These are phyloP conservation scores for Lagorchestes hirsutus DNA, from an alignment of 2,797 vertebrate genomes.

Conservation along the genomic window DNA sequence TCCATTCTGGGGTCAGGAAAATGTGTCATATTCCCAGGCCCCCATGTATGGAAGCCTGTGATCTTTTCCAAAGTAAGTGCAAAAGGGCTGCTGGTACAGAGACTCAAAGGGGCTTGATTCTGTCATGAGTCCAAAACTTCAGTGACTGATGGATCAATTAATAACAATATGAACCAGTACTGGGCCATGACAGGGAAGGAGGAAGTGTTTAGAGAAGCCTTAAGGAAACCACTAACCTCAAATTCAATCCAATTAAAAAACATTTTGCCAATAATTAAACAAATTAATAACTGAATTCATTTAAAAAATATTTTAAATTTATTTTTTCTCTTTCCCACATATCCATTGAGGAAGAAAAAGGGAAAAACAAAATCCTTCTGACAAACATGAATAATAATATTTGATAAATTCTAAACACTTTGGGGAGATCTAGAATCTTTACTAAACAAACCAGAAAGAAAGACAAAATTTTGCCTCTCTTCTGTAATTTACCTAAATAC, in stretches of 20 bases:
- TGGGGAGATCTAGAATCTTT: background rate
- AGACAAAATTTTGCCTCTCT: background rate
- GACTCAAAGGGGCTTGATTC: slow-evolving; percentile 16
- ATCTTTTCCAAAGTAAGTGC: slow-evolving; percentile 46
- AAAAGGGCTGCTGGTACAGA: slow-evolving; percentile 11
- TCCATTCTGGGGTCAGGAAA: slow-evolving; percentile 67
- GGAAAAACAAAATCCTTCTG: background rate
- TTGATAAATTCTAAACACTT: background rate
- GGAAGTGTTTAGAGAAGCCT: background rate
- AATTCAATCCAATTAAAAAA: background rate
- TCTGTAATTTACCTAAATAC: background rate
- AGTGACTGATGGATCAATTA: slow-evolving; percentile 63
- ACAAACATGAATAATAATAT: background rate
- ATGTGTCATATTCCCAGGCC: slow-evolving; percentile 74
- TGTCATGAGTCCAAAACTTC: slow-evolving; percentile 24
- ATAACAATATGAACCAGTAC: slow-evolving; percentile 27
- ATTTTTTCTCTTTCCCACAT: background rate
- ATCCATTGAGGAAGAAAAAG: background rate
- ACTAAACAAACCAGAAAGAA: background rate
- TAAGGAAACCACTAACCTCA: background rate
- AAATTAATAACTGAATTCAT: background rate
- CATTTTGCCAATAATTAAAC: background rate
- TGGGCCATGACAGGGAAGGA: background rate
- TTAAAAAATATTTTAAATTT: background rate
- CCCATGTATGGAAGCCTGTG: background rate